Evolutionary conservation across 2,113 vertebrate species (phyloP).

Genomic region (Notothenia coriiceps): DNA sequence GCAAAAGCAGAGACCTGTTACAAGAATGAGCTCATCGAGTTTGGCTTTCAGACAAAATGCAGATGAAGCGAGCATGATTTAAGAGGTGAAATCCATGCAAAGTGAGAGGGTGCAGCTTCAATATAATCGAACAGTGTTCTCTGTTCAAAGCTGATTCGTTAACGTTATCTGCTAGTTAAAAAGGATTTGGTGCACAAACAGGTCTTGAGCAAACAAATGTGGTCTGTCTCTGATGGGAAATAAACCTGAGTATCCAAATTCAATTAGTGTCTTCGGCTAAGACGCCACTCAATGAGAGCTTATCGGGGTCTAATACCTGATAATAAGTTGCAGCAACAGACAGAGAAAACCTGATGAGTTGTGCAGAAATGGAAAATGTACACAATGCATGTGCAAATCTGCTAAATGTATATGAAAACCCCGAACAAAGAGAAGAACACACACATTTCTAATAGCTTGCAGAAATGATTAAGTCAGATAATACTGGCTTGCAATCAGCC

Average conservation of each 20-base stretch:
- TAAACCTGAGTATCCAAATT: constrained; percentile 12
- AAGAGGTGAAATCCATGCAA: constrained; percentile 20
- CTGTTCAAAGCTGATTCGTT: constrained; percentile 1
- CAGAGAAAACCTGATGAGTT: background rate
- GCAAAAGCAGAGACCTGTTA: constrained; percentile 58
- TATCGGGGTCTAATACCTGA: constrained; percentile 10
- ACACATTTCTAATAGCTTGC: background rate
- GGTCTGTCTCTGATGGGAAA: background rate
- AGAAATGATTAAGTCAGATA: background rate
- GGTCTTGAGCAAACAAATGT: background rate
- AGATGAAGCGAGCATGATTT: constrained; percentile 37
- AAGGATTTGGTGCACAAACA: background rate
- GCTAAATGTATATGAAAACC: background rate
- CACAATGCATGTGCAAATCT: background rate
- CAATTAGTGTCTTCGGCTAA: background rate
- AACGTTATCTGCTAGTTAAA: background rate
- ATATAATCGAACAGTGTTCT: background rate
- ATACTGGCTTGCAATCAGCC: background rate
- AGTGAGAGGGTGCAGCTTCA: background rate
- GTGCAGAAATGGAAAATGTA: background rate
- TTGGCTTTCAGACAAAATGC: constrained; percentile 38
- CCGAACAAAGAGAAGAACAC: background rate
- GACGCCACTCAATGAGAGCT: background rate
- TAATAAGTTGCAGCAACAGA: constrained; percentile 40
- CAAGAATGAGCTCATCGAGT: constrained; percentile 71